Evolutionary conservation across 2,797 vertebrate species (phyloP), one percentile per base, ranked within the genome.

Genomic region (Heliangelus exortis): DNA sequence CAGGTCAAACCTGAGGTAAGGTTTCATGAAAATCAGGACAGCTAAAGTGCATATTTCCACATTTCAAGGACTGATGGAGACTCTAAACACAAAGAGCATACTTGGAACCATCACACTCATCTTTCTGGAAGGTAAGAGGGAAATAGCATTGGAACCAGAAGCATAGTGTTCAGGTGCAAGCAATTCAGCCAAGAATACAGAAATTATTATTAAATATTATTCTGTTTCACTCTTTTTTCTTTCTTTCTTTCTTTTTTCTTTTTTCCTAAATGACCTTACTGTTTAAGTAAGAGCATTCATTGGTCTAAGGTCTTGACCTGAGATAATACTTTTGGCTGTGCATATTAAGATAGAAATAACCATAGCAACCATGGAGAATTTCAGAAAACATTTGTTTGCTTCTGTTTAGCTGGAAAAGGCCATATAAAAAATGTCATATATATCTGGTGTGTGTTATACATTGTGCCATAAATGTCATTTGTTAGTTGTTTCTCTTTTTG

Each of bases 401-500:
- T 95, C 96, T 96, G 96, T 96, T 95, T 94, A 96, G 92, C 81
- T 92, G 80, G 92, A 91, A 90, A 94, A 96, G 80, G 92, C 92
- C 94, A 95, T 96, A 95, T 96, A 96, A 96, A 96, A 96, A 95
- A 96, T 96, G 90, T 96, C 93, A 95, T 80, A 89, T 96, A 94
- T 95, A 96, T 96, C 95, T 96, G 95, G 92, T 95, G 72, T 96
- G 86, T 96, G 95, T 96, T 96, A 96, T 96, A 96, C 93, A 96
- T 95, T 92, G 92, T 96, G 86, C 95, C 92, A 87, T 96, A 96
- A 96, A 96, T 96, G 95, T 96, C 95, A 95, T 96, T 96, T 95
- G 94, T 96, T 96, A 96, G 96, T 95, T 95, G 93, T 96, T 96
- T 95, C 96, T 96, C 93, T 96, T 96, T 95, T 96, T 96, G 96